These are phyloP conservation scores for Botia kubotai DNA, from an alignment of 2,797 vertebrate genomes.

Conservation along the genomic window DNA sequence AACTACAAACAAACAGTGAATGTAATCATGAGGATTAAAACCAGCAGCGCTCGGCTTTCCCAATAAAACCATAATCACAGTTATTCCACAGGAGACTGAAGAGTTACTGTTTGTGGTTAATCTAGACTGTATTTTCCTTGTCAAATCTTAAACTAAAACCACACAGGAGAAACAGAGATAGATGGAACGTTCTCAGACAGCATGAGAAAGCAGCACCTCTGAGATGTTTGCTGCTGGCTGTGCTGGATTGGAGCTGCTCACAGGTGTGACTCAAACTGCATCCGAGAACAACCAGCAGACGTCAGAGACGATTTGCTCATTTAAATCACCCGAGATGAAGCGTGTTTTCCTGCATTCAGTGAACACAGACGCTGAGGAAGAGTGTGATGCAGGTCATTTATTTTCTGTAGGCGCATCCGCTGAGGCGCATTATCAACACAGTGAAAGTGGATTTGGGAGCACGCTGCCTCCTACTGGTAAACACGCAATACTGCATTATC, in stretches of 20 bases:
- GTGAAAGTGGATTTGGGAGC: neutral
- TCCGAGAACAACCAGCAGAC: slow-evolving; percentile 16
- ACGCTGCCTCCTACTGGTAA: slow-evolving; percentile 28
- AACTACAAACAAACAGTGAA: neutral
- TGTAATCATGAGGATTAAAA: slow-evolving; percentile 24
- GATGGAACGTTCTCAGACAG: slow-evolving; percentile 5
- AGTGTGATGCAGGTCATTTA: neutral
- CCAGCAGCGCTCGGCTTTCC: neutral
- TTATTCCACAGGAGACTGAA: neutral
- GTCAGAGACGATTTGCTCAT: slow-evolving; percentile 12
- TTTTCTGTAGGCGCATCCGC: neutral
- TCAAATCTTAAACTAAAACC: neutral
- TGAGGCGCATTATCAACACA: neutral
- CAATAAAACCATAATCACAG: neutral
- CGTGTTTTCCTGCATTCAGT: slow-evolving; percentile 18
- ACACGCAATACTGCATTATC: neutral
- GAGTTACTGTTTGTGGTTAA: slow-evolving; percentile 11
- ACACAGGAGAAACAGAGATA: neutral
- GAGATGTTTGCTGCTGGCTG: slow-evolving; percentile 10
- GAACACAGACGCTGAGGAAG: neutral
- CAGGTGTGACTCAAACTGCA: slow-evolving; percentile 32
- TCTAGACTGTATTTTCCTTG: slow-evolving; percentile 4
- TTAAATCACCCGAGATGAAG: slow-evolving; percentile 10
- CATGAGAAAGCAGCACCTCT: no score
- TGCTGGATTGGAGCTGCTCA: slow-evolving; percentile 41